Evolutionary conservation across 2,113 vertebrate genomes (phyloP).

Genomic region (Parus major): DNA sequence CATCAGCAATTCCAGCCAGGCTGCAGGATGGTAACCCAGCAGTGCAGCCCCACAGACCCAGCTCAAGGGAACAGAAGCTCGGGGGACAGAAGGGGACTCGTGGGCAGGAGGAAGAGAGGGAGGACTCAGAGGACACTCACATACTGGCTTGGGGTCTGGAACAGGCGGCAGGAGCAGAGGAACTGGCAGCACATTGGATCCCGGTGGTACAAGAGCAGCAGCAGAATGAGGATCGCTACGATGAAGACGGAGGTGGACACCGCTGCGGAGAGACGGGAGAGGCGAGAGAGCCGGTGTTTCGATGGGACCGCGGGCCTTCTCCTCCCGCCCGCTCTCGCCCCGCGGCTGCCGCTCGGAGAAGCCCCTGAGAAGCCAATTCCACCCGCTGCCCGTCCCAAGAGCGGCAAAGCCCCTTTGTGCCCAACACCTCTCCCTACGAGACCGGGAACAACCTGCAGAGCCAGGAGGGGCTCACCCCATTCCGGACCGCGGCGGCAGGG

Average conservation of each 20-base stretch:
- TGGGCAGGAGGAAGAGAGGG: background rate
- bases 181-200: constrained; percentile 80
- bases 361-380: background rate
- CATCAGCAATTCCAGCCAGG: background rate
- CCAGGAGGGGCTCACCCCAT: background rate
- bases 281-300: background rate
- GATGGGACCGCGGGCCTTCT: background rate
- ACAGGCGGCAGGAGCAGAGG: constrained; percentile 75
- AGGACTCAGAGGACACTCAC: constrained; percentile 53
- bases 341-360: background rate
- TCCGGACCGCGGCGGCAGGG: too few relatives aligned
- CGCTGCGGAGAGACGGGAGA: background rate
- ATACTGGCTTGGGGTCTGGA: constrained; percentile 68
- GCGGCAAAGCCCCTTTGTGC: background rate
- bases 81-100: fast-evolving
- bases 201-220: constrained; percentile 79
- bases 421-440: too few relatives aligned
- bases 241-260: constrained; percentile 82
- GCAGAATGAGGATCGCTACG: constrained; percentile 74
- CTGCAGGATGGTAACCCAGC: fast-evolving
- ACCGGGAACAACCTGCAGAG: background rate
- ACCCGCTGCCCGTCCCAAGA: background rate
- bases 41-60: background rate
- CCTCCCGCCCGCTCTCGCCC: background rate
- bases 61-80: background rate